Conservation (phyloP, 2,888 invertebrate species). For the Steromphala cineraria region DNA sequence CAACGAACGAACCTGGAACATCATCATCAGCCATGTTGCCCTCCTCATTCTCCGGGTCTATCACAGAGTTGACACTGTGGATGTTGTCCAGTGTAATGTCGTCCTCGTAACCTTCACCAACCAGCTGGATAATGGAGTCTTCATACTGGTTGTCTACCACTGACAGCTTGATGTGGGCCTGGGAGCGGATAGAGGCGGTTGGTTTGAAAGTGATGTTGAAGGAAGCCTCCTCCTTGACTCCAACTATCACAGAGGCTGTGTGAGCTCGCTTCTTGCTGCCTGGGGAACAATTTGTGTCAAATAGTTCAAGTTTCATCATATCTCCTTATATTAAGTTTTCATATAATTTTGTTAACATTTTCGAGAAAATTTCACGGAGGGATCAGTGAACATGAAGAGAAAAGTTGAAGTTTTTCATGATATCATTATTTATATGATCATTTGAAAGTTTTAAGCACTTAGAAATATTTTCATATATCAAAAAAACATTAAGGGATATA, state of each 20-base stretch:
- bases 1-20: constrained; percentile 59
- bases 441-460: too few relatives aligned
- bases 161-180: constrained; percentile 76
- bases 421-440: background rate
- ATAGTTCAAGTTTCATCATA: background rate
- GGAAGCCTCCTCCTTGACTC: constrained; percentile 66
- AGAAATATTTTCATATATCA: too few relatives aligned
- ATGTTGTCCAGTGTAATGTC: constrained; percentile 77
- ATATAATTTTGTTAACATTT: background rate
- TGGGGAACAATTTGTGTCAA: background rate
- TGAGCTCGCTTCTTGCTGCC: constrained; percentile 63
- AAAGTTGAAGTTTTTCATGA: background rate
- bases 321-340: too few relatives aligned
- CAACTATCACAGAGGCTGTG: constrained; percentile 72
- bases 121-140: constrained; percentile 76
- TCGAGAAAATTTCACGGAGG: background rate
- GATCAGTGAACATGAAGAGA: background rate
- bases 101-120: constrained; percentile 77
- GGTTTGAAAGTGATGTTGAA: constrained; percentile 71
- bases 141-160: constrained; percentile 80
- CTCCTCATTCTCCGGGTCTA: constrained; percentile 65
- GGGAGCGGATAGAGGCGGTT: constrained; percentile 63
- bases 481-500: too few relatives aligned
- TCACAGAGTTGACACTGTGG: constrained; percentile 56
- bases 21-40: constrained; percentile 74